A percentile compares a stretch with the other conserved stretches of the same genome.
phyloP scores from a whole-genome alignment of 2,888 invertebrate genomes.

The Peribatodes rhomboidaria region DNA sequence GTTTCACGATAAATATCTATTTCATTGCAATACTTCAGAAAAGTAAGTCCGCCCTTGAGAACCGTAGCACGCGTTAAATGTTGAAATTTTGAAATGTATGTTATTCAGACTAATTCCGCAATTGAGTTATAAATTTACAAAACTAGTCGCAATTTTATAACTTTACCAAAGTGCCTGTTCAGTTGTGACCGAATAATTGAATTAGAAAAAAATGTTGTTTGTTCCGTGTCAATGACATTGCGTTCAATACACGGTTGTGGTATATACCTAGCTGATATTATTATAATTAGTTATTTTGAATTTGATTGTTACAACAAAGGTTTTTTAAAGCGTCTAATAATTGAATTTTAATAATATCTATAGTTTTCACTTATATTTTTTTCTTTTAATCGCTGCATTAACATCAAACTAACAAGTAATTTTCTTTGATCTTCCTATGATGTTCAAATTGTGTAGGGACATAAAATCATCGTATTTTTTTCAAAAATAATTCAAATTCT shows the following conservation, averaged over 20 bases:
- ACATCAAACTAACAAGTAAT: too few relatives aligned
- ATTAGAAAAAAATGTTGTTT: conserved; percentile 25
- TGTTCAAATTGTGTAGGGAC: too few relatives aligned
- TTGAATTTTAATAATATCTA: too few relatives aligned
- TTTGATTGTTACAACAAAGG: too few relatives aligned
- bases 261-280: conserved; percentile 4
- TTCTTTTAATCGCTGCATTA: too few relatives aligned
- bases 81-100: conserved; percentile 33
- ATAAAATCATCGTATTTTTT: too few relatives aligned
- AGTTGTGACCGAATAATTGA: conserved; percentile 33
- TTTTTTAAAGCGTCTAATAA: too few relatives aligned
- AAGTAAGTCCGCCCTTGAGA: conserved; percentile 35
- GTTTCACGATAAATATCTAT: neutral
- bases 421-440: too few relatives aligned
- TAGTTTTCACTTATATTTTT: too few relatives aligned
- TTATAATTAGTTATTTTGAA: neutral
- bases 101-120: conserved; percentile 41
- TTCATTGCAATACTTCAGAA: conserved; percentile 1
- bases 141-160: conserved; percentile 18
- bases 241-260: conserved; percentile 7
- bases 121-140: conserved; percentile 21
- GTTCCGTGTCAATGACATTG: conserved; percentile 43
- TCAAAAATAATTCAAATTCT: too few relatives aligned
- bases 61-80: conserved; percentile 32
- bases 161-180: conserved; percentile 28